Conservation (phyloP, 2,888 invertebrate species). For the Heterodera filipjevi region DNA sequence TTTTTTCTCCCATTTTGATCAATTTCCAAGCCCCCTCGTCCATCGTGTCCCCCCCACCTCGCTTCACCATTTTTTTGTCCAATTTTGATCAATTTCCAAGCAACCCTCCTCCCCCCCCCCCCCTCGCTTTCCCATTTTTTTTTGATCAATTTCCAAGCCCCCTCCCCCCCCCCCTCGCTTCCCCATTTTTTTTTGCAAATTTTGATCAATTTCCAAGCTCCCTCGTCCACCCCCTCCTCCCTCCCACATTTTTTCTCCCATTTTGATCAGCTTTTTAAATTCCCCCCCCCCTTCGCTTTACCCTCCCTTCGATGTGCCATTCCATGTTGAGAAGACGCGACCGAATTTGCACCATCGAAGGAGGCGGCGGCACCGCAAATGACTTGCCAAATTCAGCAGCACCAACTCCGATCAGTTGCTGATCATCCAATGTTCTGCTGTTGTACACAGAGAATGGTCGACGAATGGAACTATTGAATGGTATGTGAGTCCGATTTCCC, state of each 20-base stretch:
- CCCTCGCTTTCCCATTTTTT: neutral
- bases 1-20: too few species aligned
- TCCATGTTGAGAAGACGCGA: constrained; percentile 31
- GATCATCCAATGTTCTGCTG: neutral
- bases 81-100: too few species aligned
- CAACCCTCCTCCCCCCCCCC: neutral
- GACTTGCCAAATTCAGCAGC: neutral
- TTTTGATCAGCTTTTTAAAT: too few species aligned
- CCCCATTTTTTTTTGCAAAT: too few species aligned
- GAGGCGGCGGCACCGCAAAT: constrained; percentile 4
- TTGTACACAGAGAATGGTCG: neutral
- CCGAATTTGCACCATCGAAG: constrained; percentile 34
- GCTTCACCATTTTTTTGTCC: too few species aligned
- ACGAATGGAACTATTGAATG: neutral
- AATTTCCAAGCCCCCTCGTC: too few species aligned
- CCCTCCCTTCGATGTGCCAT: constrained; percentile 19
- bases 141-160: neutral
- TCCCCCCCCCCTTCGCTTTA: neutral
- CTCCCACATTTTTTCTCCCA: too few species aligned
- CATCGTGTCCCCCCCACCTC: too few species aligned
- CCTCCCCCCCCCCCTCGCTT: neutral
- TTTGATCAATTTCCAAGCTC: too few species aligned
- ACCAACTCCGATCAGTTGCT: neutral
- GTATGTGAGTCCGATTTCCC: too few species aligned
- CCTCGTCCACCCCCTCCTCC: too few species aligned